Evolutionary conservation across 2,888 invertebrate genomes (phyloP), one percentile per base, ranked within the genome.

Genomic region (Cheilosia grossa): DNA sequence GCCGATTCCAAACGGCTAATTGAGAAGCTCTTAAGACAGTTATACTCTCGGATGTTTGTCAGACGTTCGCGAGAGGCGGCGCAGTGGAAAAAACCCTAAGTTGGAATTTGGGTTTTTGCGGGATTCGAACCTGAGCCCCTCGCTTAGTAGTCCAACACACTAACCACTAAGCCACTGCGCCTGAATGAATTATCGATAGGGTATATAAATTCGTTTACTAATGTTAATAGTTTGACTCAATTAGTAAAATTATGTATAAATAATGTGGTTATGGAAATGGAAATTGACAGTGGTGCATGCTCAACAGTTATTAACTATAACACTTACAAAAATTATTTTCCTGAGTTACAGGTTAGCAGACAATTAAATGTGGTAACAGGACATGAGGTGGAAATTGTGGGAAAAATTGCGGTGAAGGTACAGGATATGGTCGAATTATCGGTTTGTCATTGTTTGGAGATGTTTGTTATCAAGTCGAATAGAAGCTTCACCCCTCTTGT

Each of bases 401-500:
- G 54, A 24, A 54, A 54, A 54, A 30, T 54, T 7, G 9, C n/a
- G 30, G 30, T 54, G 6, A 54, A 7, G 13, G 54, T 51, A 0
- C 21, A 44, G 17, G 49, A 70, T 37, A 13, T 70, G 2, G 10
- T 47, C 24, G 10, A 49, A 7, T 0, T 40, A 24, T 58, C 49
- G 49, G 13, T 1, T n/a, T 40, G 7, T 37, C 59, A 59, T 33
- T 51, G 2, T 27, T 37, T 59, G 17, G 49, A 70, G 1, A 59
- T 56, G 15, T 59, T 70, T 17, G 27, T 70, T 37, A 49, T 56
- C 24, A 56, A 58, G 24, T 69, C 58, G 0, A 24, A 37, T 47
- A 19, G 58, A 4, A 40, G n/a, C 27, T 83, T 79, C 19, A 74
- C 40, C 1, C 74, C 64, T 19, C 53, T 79, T 54, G 67, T 73